Percentiles rank a stretch among this genome's conserved stretches.
Conservation (phyloP, 2,113 vertebrate genomes). For the Scatophagus argus region DNA sequence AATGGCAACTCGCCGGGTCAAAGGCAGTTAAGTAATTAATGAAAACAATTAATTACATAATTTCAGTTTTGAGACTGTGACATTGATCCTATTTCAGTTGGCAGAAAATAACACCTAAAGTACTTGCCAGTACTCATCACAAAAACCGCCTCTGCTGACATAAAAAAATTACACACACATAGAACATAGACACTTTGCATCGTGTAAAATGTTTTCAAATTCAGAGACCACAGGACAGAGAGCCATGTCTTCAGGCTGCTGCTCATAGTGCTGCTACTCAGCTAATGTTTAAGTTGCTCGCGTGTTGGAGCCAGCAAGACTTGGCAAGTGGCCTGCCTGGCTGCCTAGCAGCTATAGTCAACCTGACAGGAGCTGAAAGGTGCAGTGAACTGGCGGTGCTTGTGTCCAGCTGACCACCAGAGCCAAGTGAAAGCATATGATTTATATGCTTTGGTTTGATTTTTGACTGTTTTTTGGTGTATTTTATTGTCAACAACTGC, state of each 20-base stretch:
- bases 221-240: neutral
- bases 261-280: conserved; percentile 19
- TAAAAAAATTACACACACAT: neutral
- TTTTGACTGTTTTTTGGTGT: neutral
- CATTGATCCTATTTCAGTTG: neutral
- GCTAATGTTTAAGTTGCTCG: neutral
- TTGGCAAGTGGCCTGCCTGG: conserved; percentile 19
- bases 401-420: conserved; percentile 10
- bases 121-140: neutral
- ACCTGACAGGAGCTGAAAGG: conserved; percentile 38
- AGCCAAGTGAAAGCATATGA: conserved; percentile 18
- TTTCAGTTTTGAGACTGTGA: neutral
- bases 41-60: neutral
- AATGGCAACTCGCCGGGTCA: neutral
- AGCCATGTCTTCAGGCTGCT: neutral
- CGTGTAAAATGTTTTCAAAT: neutral
- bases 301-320: neutral
- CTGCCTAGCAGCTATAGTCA: conserved; percentile 2
- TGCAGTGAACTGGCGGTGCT: conserved; percentile 19
- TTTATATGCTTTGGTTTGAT: conserved; percentile 16
- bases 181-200: neutral
- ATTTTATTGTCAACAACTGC: neutral
- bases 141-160: neutral
- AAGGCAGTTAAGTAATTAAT: neutral
- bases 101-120: neutral